These are phyloP conservation scores for Osmerus mordax DNA, from an alignment of 2,113 vertebrate genomes.

Conservation along the genomic window DNA sequence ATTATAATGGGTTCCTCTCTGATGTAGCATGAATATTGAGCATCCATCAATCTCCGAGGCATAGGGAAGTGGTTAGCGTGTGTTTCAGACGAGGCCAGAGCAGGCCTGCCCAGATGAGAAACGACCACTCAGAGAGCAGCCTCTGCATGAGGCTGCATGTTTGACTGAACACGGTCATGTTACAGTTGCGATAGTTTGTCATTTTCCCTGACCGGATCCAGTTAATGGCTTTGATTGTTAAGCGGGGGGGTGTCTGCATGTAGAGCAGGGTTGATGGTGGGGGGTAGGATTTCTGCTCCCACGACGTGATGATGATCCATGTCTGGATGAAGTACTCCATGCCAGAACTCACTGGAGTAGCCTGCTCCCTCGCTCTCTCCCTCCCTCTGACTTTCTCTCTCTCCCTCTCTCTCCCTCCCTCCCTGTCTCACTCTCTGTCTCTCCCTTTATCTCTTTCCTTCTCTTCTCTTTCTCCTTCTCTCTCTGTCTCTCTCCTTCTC, in stretches of 20 bases:
- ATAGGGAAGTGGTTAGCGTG: slow-evolving; percentile 31
- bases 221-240: slow-evolving; percentile 43
- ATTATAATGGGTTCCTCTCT: background rate
- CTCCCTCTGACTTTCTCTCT: too few relatives aligned
- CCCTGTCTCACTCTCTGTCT: background rate
- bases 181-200: slow-evolving; percentile 48
- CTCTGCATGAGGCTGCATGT: slow-evolving; percentile 32
- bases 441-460: background rate
- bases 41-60: slow-evolving; percentile 44
- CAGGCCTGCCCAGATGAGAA: slow-evolving; percentile 50
- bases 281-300: background rate
- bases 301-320: background rate
- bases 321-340: too few relatives aligned
- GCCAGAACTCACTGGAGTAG: too few relatives aligned
- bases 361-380: background rate
- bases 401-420: too few relatives aligned
- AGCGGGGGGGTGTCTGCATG: slow-evolving; percentile 5
- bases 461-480: too few relatives aligned
- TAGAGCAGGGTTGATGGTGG: background rate
- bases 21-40: slow-evolving; percentile 19
- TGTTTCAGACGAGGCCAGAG: slow-evolving; percentile 34
- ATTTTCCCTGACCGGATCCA: slow-evolving; percentile 26
- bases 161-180: slow-evolving; percentile 40
- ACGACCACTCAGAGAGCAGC: slow-evolving; percentile 44
- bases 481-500: background rate